Evolutionary conservation across 2,888 invertebrate species (phyloP), one percentile per base, ranked within the genome.

Genomic region (Tipula helvola): DNA sequence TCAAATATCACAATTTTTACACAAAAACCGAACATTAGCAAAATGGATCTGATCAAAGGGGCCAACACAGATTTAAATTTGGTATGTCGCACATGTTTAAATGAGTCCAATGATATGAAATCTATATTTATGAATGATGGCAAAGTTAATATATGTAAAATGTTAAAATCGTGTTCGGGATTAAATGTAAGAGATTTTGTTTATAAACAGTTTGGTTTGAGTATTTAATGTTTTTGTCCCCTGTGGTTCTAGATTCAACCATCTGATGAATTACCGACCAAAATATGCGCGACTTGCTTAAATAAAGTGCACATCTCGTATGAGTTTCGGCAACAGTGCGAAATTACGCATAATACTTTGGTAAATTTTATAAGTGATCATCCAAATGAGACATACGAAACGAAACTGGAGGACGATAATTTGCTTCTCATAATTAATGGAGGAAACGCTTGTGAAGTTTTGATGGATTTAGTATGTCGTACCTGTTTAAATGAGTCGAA

Each of bases 401-500:
- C 44, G 0, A 44, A 12, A 44, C 10, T 44, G 44, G 44, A 44
- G 3, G 44, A 44, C 12, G 12, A 3, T 3, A 44, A 44, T 44
- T 44, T 44, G 44, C 7, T 10, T 12, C 7, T 44, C 5, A 39
- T 39, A 39, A 28, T 28, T 28, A 28, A 28, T 28, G 7, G 7
- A 5, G 39, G 39, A 7, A 39, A 39, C 3, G 39, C 39, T 39
- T 7, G 39, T 39, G 39, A 39, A 83, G 28, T 28, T 28, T 28
- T 28, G 28, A 28, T 89, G 36, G 90, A 90, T 52, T 52, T 87
- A 88, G 88, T 91, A 84, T 91, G 91, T 86, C 90, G 91, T 28
- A 90, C 91, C 44, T 91, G 91, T 87, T 88, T 91, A 87, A 87
- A 85, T 12, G 86, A 87, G 41, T 39, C 83, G 7, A 83, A 83